phyloP scores from a whole-genome alignment of 1,140 invertebrate genomes.

The Drosophila obscura region DNA sequence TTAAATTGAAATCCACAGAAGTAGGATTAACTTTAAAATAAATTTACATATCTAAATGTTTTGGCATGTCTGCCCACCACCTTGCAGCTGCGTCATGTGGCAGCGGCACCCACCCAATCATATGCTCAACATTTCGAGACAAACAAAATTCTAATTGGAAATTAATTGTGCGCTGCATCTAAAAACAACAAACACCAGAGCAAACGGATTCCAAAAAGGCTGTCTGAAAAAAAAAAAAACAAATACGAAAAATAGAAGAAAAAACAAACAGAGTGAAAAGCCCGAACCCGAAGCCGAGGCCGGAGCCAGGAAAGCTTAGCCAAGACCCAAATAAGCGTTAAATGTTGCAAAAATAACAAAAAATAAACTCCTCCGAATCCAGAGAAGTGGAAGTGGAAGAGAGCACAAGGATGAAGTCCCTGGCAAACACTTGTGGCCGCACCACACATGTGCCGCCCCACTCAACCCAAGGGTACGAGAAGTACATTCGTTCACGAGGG shows the following conservation, averaged over 20 bases:
- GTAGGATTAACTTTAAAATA: background rate
- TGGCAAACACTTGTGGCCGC: conserved; percentile 73
- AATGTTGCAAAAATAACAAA: conserved; percentile 82
- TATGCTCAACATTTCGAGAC: conserved; percentile 1
- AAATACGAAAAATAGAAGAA: conserved; percentile 52
- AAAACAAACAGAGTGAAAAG: conserved; percentile 65
- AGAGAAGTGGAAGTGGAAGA: conserved; percentile 1
- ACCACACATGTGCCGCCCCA: conserved; percentile 63
- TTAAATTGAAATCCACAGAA: too few species aligned
- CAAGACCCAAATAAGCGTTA: conserved; percentile 78
- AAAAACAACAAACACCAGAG: conserved; percentile 67
- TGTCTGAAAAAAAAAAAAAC: conserved; percentile 59
- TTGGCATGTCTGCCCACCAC: too few species aligned
- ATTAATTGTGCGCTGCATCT: conserved; percentile 77
- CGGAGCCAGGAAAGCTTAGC: conserved; percentile 64
- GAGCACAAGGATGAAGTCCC: conserved; percentile 33
- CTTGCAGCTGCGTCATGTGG: background rate
- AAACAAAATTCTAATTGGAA: conserved; percentile 77
- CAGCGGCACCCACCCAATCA: conserved; percentile 21
- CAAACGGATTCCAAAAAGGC: conserved; percentile 21
- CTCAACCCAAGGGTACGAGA: conserved; percentile 21
- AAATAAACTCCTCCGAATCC: conserved; percentile 17
- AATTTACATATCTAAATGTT: background rate
- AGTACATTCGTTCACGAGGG: background rate
- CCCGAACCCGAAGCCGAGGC: conserved; percentile 4